A percentile compares a stretch with the other conserved stretches of the same genome.
These are phyloP conservation scores for Lynx canadensis DNA, from an alignment of 2,113 vertebrate species.

Conservation along the genomic window DNA sequence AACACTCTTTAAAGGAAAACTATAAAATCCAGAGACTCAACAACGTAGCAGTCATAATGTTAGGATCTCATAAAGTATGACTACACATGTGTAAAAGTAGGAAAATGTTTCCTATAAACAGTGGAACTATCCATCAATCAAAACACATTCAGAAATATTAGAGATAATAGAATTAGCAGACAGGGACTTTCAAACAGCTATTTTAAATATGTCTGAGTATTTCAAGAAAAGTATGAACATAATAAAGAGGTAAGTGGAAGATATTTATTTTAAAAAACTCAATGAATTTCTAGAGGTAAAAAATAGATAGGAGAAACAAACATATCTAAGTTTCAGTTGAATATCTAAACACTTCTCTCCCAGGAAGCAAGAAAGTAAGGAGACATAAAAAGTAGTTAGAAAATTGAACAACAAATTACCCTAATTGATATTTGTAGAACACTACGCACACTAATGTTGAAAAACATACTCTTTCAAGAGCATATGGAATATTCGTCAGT, in stretches of 20 bases:
- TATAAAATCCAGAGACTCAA: slow-evolving; percentile 24
- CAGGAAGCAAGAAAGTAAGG: not conserved
- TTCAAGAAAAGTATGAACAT: not conserved
- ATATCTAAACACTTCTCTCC: not conserved
- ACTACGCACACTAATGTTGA: not conserved
- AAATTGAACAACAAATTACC: not conserved
- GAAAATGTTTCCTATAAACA: not conserved
- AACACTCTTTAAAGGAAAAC: slow-evolving; percentile 20
- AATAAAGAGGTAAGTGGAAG: not conserved
- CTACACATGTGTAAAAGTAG: not conserved
- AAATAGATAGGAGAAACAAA: not conserved
- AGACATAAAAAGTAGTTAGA: not conserved
- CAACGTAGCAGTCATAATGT: not conserved
- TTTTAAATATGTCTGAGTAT: not conserved
- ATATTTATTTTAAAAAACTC: not conserved
- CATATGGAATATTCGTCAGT: not conserved
- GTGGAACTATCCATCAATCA: not conserved
- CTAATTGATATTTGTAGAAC: not conserved
- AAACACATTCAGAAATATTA: slow-evolving; percentile 20
- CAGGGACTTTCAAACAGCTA: not conserved
- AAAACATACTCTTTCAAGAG: not conserved
- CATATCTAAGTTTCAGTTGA: not conserved
- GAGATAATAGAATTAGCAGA: not conserved
- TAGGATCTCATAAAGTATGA: not conserved
- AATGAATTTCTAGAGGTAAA: not conserved